Conservation (phyloP, 2,113 vertebrate species). For the Dicrurus megarhynchus region DNA sequence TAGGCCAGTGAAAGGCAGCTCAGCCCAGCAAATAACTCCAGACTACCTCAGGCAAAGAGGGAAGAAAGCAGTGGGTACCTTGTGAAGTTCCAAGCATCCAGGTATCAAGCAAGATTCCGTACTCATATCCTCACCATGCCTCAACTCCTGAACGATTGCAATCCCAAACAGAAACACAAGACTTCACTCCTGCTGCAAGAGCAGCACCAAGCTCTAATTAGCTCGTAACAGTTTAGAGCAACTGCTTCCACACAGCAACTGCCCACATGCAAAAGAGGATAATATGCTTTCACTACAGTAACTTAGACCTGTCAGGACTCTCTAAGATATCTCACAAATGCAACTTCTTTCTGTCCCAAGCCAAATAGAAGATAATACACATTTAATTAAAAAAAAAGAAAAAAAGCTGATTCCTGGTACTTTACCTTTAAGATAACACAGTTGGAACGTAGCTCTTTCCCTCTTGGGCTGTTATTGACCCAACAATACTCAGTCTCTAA, state of each 20-base stretch:
- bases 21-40: slow-evolving; percentile 4
- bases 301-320: not conserved
- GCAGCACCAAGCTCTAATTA: not conserved
- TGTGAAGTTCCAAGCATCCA: not conserved
- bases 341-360: not conserved
- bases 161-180: not conserved
- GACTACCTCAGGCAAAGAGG: not conserved
- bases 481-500: not conserved
- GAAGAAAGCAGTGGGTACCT: not conserved
- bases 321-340: not conserved
- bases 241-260: not conserved
- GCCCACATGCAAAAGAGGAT: not conserved
- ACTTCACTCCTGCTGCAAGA: not conserved
- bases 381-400: not conserved
- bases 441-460: not conserved
- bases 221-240: not conserved
- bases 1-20: not conserved
- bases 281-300: not conserved
- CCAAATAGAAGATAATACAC: not conserved
- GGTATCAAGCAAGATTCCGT: not conserved
- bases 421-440: not conserved
- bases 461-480: not conserved
- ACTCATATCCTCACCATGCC: not conserved
- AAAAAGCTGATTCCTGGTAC: not conserved
- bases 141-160: not conserved